Conservation (phyloP, 2,797 vertebrate genomes). For the Protonibea diacanthus region DNA sequence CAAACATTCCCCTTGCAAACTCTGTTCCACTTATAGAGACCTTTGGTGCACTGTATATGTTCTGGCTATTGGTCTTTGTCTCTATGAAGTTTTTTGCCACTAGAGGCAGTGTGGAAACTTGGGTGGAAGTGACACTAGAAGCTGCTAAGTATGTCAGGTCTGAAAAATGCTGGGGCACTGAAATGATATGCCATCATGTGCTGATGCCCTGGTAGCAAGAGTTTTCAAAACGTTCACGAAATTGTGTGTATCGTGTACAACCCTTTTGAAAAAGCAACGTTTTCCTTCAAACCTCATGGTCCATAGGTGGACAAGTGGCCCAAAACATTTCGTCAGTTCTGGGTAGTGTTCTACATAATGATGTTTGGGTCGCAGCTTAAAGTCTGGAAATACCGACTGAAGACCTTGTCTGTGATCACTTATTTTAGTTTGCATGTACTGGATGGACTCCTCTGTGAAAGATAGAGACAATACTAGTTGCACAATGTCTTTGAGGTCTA, state of each 20-base stretch:
- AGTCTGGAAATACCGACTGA: conserved; percentile 18
- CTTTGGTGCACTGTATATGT: conserved; percentile 44
- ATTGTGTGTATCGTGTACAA: conserved; percentile 31
- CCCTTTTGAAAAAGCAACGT: conserved; percentile 42
- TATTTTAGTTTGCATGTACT: conserved; percentile 53
- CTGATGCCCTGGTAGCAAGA: conserved; percentile 41
- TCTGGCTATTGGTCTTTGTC: conserved; percentile 38
- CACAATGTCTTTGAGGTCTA: conserved; percentile 53
- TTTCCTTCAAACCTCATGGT: conserved; percentile 50
- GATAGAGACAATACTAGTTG: conserved; percentile 38
- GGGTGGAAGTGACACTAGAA: conserved; percentile 25
- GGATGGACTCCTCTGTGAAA: conserved; percentile 50
- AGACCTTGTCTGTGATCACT: conserved; percentile 48
- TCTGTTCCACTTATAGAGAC: conserved; percentile 33
- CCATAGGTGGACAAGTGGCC: conserved; percentile 43
- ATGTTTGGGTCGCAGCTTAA: conserved; percentile 33
- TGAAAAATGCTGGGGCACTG: conserved; percentile 25
- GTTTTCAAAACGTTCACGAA: conserved; percentile 35
- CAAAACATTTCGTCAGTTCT: conserved; percentile 23
- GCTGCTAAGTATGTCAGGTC: conserved; percentile 18
- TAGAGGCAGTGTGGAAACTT: conserved; percentile 8
- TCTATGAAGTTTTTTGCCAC: conserved; percentile 35
- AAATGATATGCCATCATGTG: conserved; percentile 27
- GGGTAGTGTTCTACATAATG: conserved; percentile 40
- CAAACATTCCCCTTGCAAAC: conserved; percentile 35